A percentile compares a stretch with the other conserved stretches of the same genome.
Evolutionary conservation across 53 echinoderm and acorn worm species (phyloP).

Genomic region (Zoroaster sp.): DNA sequence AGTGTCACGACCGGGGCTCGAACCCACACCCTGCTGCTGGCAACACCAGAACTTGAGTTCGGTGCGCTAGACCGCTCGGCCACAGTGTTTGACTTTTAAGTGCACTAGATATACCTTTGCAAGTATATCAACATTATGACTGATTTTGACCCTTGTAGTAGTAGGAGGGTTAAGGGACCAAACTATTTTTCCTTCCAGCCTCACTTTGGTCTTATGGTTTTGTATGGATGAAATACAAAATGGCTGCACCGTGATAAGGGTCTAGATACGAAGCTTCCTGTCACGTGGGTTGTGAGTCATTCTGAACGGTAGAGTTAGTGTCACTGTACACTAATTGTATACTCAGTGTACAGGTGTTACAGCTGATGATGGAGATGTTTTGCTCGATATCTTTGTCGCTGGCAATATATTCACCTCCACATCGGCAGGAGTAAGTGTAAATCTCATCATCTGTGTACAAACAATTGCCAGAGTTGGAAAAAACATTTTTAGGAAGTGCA

Average conservation of each 20-base stretch:
- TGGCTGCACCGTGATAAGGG: too few relatives aligned
- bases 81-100: too few relatives aligned
- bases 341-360: constrained; percentile 44
- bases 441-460: not conserved
- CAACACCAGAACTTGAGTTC: too few relatives aligned
- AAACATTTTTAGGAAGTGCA: not conserved
- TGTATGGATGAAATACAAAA: too few relatives aligned
- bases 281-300: not conserved
- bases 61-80: too few relatives aligned
- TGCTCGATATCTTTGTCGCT: constrained; percentile 12
- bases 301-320: not conserved
- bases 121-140: not conserved
- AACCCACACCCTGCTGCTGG: too few relatives aligned
- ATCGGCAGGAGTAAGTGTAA: constrained; percentile 45
- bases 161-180: too few relatives aligned
- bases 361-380: constrained; percentile 6
- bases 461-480: not conserved
- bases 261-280: not conserved
- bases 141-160: too few relatives aligned
- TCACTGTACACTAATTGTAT: not conserved
- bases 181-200: too few relatives aligned
- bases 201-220: too few relatives aligned
- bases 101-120: not conserved
- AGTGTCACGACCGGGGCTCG: too few relatives aligned
- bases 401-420: constrained; percentile 42